Conservation (phyloP, 2,113 vertebrate species). For the Hyperoodon ampullatus region DNA sequence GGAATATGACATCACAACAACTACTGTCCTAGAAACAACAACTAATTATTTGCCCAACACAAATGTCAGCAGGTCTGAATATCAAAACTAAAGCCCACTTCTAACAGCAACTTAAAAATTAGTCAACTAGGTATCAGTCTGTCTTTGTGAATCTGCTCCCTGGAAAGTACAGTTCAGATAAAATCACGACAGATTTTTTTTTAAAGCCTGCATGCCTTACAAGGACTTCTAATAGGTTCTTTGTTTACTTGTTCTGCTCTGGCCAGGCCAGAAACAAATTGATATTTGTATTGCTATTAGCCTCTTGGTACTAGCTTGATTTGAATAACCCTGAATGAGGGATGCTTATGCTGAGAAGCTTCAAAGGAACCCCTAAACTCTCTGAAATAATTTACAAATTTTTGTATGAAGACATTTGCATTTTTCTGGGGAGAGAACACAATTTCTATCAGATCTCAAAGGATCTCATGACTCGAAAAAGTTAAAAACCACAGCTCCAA, state of each 20-base stretch:
- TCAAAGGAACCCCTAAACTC: conserved; percentile 10
- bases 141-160: conserved; percentile 27
- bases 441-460: conserved; percentile 42
- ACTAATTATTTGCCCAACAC: background rate
- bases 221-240: conserved; percentile 52
- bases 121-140: background rate
- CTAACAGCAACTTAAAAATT: conserved; percentile 47
- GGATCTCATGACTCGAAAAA: background rate
- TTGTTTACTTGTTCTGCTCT: conserved; percentile 41
- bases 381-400: conserved; percentile 45
- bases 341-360: conserved; percentile 3
- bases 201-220: background rate
- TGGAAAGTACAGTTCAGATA: conserved; percentile 17
- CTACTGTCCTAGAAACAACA: conserved; percentile 46
- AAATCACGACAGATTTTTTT: conserved; percentile 38
- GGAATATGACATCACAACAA: background rate
- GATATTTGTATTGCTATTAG: background rate
- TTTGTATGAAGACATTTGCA: background rate
- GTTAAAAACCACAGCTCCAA: conserved; percentile 31
- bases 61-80: background rate
- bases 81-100: conserved; percentile 31
- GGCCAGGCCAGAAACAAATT: conserved; percentile 60
- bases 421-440: conserved; percentile 21
- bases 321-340: background rate
- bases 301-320: conserved; percentile 17